phyloP scores from a whole-genome alignment of 2,113 vertebrate genomes.

The Prochilodus magdalenae region DNA sequence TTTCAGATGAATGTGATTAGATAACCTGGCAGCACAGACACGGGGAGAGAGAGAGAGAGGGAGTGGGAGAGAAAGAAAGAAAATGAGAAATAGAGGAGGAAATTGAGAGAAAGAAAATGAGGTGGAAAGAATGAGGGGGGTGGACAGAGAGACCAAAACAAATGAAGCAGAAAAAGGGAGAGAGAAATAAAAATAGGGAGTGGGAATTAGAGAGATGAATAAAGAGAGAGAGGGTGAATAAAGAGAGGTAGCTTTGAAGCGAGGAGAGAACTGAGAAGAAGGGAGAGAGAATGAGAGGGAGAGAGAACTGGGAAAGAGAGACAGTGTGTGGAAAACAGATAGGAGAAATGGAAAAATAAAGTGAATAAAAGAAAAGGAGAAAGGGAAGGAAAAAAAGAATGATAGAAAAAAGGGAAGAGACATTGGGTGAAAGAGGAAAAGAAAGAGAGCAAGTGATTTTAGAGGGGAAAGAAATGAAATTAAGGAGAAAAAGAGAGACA shows the following conservation, averaged over 20 bases:
- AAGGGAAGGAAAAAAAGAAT: constrained; percentile 15
- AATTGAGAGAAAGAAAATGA: neutral
- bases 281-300: neutral
- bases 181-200: neutral
- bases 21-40: constrained; percentile 28
- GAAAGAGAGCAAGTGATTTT: neutral
- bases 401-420: constrained; percentile 20
- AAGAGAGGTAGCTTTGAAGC: neutral
- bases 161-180: neutral
- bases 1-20: constrained; percentile 49
- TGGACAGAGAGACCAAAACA: constrained; percentile 24
- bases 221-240: too few species aligned
- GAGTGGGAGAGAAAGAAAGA: neutral
- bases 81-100: too few species aligned
- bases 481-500: neutral
- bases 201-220: too few species aligned
- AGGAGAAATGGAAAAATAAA: neutral
- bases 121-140: neutral
- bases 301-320: too few species aligned
- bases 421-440: neutral
- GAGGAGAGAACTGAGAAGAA: constrained; percentile 40
- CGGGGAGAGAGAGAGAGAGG: constrained; percentile 1
- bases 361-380: neutral
- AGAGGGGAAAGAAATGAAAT: neutral
- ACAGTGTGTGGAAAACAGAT: too few species aligned